Evolutionary conservation across 2,113 vertebrate species (phyloP).

Genomic region (Ptychochromis oligacanthus): DNA sequence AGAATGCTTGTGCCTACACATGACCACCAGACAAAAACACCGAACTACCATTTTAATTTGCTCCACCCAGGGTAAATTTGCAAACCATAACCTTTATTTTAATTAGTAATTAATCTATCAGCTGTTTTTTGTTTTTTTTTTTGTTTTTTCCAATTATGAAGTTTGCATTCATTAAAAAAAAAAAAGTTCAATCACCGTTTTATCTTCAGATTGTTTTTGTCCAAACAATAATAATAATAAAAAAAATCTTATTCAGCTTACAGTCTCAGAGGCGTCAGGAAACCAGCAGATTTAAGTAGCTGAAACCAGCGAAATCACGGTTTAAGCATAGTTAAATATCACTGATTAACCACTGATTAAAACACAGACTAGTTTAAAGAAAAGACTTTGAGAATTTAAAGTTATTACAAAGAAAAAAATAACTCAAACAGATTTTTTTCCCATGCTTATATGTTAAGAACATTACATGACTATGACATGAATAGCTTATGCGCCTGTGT

Average conservation of each 20-base stretch:
- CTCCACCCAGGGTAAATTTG: neutral
- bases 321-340: neutral
- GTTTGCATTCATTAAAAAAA: too few species aligned
- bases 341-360: neutral
- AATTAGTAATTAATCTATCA: neutral
- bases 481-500: neutral
- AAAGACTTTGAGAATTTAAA: neutral
- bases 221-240: neutral
- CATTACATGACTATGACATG: neutral
- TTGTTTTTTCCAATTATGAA: neutral
- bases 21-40: neutral
- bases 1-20: neutral
- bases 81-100: neutral
- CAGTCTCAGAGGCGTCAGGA: too few species aligned
- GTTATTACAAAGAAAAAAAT: neutral
- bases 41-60: neutral
- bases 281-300: neutral
- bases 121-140: neutral
- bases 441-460: neutral
- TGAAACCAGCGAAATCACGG: neutral
- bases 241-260: neutral
- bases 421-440: neutral
- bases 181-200: neutral
- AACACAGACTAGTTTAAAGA: too few species aligned
- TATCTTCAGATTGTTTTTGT: neutral